A percentile compares a stretch with the other conserved stretches of the same genome.
Evolutionary conservation across 1,140 invertebrate species (phyloP).

Genomic region (Manduca sexta): DNA sequence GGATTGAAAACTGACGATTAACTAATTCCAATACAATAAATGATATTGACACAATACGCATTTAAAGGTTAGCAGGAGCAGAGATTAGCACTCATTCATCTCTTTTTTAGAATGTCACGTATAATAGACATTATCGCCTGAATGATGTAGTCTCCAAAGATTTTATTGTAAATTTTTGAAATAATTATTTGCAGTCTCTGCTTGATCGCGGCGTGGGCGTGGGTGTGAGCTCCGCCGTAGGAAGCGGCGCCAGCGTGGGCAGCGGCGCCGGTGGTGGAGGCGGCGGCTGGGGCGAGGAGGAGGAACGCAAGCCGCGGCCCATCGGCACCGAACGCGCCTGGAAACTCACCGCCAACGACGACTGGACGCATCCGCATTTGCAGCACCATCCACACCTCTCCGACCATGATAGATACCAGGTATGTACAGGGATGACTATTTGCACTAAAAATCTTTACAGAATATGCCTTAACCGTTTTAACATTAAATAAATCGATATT

Average conservation of each 20-base stretch:
- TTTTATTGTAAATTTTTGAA: background rate
- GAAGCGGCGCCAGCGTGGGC: constrained; percentile 21
- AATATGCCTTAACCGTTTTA: too few relatives aligned
- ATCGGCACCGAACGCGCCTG: constrained; percentile 85
- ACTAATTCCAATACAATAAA: too few relatives aligned
- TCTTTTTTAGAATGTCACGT: too few relatives aligned
- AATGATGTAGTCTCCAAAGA: too few relatives aligned
- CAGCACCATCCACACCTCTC: constrained; percentile 63
- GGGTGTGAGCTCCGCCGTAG: constrained; percentile 22
- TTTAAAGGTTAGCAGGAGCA: too few relatives aligned
- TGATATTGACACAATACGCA: too few relatives aligned
- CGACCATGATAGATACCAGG: constrained; percentile 77
- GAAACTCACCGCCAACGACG: constrained; percentile 72
- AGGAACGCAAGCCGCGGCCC: constrained; percentile 83
- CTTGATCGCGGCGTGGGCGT: constrained; percentile 50
- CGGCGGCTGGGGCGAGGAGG: constrained; percentile 53
- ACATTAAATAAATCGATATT: background rate
- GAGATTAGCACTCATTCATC: too few relatives aligned
- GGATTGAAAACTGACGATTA: too few relatives aligned
- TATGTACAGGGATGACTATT: too few relatives aligned
- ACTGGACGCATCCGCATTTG: constrained; percentile 48
- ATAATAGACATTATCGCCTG: too few relatives aligned
- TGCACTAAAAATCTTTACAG: too few relatives aligned
- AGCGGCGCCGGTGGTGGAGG: constrained; percentile 24
- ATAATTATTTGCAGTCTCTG: constrained; percentile 35